A percentile compares a stretch with the other conserved stretches of the same genome.
These are phyloP conservation scores for Pyxicephalus adspersus DNA, from an alignment of 2,113 vertebrate genomes.

Conservation along the genomic window DNA sequence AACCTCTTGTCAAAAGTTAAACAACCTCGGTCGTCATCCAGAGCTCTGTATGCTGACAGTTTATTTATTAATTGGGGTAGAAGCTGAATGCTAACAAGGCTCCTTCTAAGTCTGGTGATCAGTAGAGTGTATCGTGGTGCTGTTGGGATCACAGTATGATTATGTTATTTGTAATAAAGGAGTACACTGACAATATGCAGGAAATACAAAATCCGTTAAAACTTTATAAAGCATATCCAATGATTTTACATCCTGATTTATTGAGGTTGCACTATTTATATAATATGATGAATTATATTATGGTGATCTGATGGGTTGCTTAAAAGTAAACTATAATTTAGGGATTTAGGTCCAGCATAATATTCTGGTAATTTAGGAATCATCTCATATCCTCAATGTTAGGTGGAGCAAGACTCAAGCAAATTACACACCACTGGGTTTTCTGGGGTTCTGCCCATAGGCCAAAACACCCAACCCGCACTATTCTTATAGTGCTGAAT, in stretches of 20 bases:
- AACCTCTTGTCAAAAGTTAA: constrained; percentile 64
- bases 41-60: constrained; percentile 54
- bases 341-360: too few species aligned
- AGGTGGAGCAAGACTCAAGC: too few species aligned
- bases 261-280: too few species aligned
- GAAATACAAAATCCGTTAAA: background rate
- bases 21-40: constrained; percentile 59
- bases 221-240: background rate
- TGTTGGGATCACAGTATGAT: background rate
- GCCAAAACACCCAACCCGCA: too few species aligned
- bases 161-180: constrained; percentile 10
- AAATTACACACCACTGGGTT: too few species aligned
- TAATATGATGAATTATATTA: too few species aligned
- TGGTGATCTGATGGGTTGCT: too few species aligned
- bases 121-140: background rate
- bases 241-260: background rate
- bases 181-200: background rate
- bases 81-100: constrained; percentile 56
- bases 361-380: too few species aligned
- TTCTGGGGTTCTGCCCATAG: too few species aligned
- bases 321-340: too few species aligned
- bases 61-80: constrained; percentile 60
- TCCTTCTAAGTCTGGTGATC: constrained; percentile 10
- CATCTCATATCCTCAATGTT: too few species aligned
- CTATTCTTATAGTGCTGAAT: too few species aligned